These are phyloP conservation scores for Sebastes matsubarae DNA, from an alignment of 2,797 vertebrate species.

Conservation along the genomic window DNA sequence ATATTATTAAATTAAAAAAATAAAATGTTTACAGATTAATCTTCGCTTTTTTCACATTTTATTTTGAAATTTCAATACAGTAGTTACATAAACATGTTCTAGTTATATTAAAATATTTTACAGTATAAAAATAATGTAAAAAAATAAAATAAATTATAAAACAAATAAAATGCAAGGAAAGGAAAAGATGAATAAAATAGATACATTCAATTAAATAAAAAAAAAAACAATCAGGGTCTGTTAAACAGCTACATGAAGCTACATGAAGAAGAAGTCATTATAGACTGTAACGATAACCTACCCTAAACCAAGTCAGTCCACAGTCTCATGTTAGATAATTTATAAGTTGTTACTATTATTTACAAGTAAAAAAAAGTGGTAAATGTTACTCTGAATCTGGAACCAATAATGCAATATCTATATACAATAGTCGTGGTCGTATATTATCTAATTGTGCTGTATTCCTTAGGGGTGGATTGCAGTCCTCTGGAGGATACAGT, in stretches of 20 bases:
- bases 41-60: no score
- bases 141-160: no score
- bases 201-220: no score
- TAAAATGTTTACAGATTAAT: background rate
- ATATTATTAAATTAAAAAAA: background rate
- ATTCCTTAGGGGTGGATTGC: background rate
- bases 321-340: background rate
- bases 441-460: background rate
- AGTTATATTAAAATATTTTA: background rate
- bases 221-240: no score
- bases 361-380: background rate
- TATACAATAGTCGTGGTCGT: no score
- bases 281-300: background rate
- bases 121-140: no score
- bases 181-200: no score
- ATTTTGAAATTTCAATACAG: no score
- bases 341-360: background rate
- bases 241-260: no score
- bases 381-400: background rate
- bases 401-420: background rate
- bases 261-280: background rate
- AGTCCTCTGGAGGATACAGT: background rate
- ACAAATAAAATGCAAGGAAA: no score
- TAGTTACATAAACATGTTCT: no score
- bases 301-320: background rate